phyloP scores from a whole-genome alignment of 2,113 vertebrate species.

The Tenrec ecaudatus region DNA sequence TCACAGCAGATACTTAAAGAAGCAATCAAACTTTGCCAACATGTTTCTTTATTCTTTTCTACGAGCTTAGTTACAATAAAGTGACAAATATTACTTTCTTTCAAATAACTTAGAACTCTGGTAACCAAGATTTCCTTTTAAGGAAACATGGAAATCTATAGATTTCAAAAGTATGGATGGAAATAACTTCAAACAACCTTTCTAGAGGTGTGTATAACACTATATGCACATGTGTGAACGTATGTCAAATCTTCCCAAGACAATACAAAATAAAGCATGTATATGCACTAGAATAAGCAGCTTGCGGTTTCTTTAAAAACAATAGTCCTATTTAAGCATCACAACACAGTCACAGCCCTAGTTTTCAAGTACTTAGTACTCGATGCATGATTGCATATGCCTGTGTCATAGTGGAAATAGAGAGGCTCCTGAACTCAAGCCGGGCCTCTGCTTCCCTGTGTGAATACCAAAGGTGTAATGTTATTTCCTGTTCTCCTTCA shows the following conservation, averaged over 20 bases:
- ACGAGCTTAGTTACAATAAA: not conserved
- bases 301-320: not conserved
- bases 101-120: constrained; percentile 28
- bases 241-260: not conserved
- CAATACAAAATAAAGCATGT: not conserved
- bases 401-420: not conserved
- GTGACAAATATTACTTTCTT: constrained; percentile 34
- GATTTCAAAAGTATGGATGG: no score
- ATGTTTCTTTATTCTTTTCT: constrained; percentile 30
- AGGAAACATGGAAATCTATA: constrained; percentile 18
- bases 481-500: constrained; percentile 18
- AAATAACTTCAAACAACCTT: constrained; percentile 8
- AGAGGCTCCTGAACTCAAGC: not conserved
- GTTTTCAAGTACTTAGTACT: not conserved
- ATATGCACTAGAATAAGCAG: not conserved
- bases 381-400: not conserved
- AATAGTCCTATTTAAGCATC: not conserved
- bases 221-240: not conserved
- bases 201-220: not conserved
- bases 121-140: constrained; percentile 18
- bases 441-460: no score
- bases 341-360: not conserved
- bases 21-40: constrained; percentile 25
- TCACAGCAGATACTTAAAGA: not conserved
- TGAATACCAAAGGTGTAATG: not conserved